Percentiles rank a stretch among this genome's conserved stretches.
Evolutionary conservation across 1,140 invertebrate species (phyloP).

Genomic region (Kradibia gibbosae): DNA sequence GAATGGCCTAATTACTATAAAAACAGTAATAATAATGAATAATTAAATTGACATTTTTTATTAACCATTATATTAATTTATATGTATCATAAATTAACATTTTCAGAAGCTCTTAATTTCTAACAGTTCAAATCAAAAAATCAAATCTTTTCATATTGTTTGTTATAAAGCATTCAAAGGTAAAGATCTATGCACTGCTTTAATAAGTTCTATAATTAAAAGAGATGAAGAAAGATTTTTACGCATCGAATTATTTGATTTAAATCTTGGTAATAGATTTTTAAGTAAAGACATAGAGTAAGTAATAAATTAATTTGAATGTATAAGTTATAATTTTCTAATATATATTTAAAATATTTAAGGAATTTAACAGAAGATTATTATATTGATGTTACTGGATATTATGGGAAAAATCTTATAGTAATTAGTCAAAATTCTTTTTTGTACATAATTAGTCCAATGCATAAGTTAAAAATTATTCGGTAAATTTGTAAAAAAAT

Average conservation of each 20-base stretch:
- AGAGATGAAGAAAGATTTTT: conserved; percentile 51
- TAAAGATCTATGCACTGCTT: conserved; percentile 54
- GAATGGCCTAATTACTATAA: conserved; percentile 70
- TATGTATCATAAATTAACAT: conserved; percentile 26
- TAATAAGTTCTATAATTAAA: conserved; percentile 60
- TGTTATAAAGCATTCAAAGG: conserved; percentile 55
- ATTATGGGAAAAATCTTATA: conserved; percentile 67
- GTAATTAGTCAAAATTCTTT: conserved; percentile 59
- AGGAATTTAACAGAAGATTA: conserved; percentile 59
- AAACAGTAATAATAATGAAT: conserved; percentile 64
- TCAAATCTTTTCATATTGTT: conserved; percentile 68
- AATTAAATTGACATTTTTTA: conserved; percentile 5
- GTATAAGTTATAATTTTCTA: background rate
- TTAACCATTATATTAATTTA: conserved; percentile 30
- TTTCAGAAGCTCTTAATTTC: conserved; percentile 60
- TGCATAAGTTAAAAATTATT: conserved; percentile 58
- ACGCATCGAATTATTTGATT: conserved; percentile 62
- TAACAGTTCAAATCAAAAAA: conserved; percentile 56
- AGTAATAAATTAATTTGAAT: conserved; percentile 41
- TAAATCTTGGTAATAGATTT: conserved; percentile 57
- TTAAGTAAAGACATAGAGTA: conserved; percentile 52
- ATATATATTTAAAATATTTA: conserved; percentile 50
- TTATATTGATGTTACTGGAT: conserved; percentile 66
- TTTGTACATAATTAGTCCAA: conserved; percentile 63
- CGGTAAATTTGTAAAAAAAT: conserved; percentile 48